Base-by-base conservation (phyloP, 2,888 invertebrate genomes). In the Yponomeuta malinellus region DNA sequence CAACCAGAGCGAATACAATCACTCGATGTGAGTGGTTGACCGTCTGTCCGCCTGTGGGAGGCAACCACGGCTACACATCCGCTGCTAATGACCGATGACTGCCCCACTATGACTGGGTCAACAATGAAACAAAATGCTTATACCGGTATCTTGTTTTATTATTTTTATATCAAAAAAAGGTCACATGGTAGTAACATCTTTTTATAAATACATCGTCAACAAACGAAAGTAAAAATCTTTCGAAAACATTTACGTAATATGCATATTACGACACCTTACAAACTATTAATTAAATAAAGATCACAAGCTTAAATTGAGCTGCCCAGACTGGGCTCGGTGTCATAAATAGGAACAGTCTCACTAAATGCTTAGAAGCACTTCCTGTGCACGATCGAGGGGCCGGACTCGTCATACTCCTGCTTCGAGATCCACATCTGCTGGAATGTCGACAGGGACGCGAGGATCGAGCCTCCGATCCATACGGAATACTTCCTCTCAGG, bases 391-490 rank as follows among this genome's bases (percentile, higher is more conserved):
- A 98, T 97, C 81, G 97, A 97, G 82, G 98, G 98, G 84, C 98
- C 98, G 80, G 98, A 97, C 93, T 98, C 98, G 89, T 98, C 98
- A 93, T 98, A 98, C 89, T 98, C 98, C 93, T 98, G 97, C 93
- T 98, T 98, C 86, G 97, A 97, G 94, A 97, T 97, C 97, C 97
- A 97, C 97, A 97, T 97, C 93, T 97, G 96, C 88, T 97, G 97
- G 96, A 97, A 97, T 92, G 97, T 97, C 82, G 97, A 97, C 79
- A 97, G 94, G 77, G 97, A 97, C 74, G 97, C 97, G 85, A 97
- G 94, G 93, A 97, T 97, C 81, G 97, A 97, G 72, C 97, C 97
- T 85, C 97, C 97, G 93, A 97, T 97, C 97, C 97, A 97, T 89
- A 97, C 97, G 90, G 97, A 98, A 94, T 97, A 97, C 93, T 97